Base-by-base conservation (phyloP, 2,888 invertebrate species). In the Callyntrura guangdongensis region DNA sequence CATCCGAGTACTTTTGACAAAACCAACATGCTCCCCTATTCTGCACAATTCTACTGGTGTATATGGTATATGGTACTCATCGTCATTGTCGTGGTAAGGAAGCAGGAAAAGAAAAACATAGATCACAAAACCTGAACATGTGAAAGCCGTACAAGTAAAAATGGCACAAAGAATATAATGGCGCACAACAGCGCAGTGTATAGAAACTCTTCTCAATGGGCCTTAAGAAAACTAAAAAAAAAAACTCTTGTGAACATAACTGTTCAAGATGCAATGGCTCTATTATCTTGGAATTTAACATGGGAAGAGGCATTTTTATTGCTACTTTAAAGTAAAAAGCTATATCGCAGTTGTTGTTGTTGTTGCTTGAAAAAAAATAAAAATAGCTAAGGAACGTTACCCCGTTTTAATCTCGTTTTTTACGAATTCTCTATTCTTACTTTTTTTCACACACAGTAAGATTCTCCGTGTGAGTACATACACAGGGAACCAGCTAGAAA, bases 251-350 rank as follows among this genome's bases (percentile, higher is more conserved):
- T 85, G 79, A 84, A 85, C 79, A 85, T 84, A 89, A 89, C 89
- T 85, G 89, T 89, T 72, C 72, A 88, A 79, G 85, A 53, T 49
- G 84, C 84, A 89, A 89, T 89, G 69, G 67, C 53, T 77, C 85
- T 84, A 89, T 89, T 89, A 89, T 89, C 64, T 85, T 79, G 53
- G 56, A 67, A 89, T 89, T 89, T 85, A 79, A 49, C 89, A 89
- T 85, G 89, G 89, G 89, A 89, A 89, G 72, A 59, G 56, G 82
- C 69, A 67, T 79, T 86, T 86, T 86, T 47, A 56, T 67, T 86
- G 45, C 1, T 83, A 72, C 27, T 79, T 72, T 17, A 67, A 61
- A 64, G 53, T 47, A 67, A 69, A 61, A 27, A 79, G 27, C 20
- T 45, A 25, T n/a, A 86, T 49, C n/a, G 25, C 45, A 77, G 14